These are phyloP conservation scores for Emmelina monodactyla DNA, from an alignment of 2,888 invertebrate genomes.

Conservation along the genomic window DNA sequence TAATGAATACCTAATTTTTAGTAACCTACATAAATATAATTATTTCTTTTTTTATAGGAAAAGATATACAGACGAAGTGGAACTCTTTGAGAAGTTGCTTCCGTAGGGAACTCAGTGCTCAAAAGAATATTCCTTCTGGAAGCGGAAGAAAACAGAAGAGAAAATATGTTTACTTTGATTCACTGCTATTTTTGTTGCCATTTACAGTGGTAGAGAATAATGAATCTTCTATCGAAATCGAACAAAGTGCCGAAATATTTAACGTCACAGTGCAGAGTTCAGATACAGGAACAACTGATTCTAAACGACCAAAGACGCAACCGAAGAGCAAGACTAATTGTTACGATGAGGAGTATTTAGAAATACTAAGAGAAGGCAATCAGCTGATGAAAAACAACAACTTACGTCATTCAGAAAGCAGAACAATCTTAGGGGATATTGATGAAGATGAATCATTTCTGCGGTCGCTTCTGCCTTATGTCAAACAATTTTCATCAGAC, in stretches of 20 bases:
- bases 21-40: too few relatives aligned
- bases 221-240: conserved; percentile 12
- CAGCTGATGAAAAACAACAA: too few relatives aligned
- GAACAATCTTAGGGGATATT: conserved; percentile 8
- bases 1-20: too few relatives aligned
- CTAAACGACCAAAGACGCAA: too few relatives aligned
- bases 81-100: conserved; percentile 11
- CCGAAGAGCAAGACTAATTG: too few relatives aligned
- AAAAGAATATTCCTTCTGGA: conserved; percentile 11
- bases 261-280: conserved; percentile 1
- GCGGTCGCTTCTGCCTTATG: conserved; percentile 13
- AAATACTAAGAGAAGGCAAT: background rate
- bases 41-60: conserved; percentile 10
- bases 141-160: conserved; percentile 12
- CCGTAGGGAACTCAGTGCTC: conserved; percentile 11
- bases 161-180: conserved; percentile 15
- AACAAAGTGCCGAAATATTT: too few relatives aligned
- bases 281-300: too few relatives aligned
- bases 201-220: conserved; percentile 9
- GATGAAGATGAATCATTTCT: conserved; percentile 15
- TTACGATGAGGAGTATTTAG: background rate
- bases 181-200: conserved; percentile 13
- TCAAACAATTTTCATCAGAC: conserved; percentile 14
- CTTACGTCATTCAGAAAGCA: conserved; percentile 11
- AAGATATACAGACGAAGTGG: conserved; percentile 8